Base-by-base conservation (phyloP, 2,888 invertebrate genomes). In the Eupithecia vulgata region DNA sequence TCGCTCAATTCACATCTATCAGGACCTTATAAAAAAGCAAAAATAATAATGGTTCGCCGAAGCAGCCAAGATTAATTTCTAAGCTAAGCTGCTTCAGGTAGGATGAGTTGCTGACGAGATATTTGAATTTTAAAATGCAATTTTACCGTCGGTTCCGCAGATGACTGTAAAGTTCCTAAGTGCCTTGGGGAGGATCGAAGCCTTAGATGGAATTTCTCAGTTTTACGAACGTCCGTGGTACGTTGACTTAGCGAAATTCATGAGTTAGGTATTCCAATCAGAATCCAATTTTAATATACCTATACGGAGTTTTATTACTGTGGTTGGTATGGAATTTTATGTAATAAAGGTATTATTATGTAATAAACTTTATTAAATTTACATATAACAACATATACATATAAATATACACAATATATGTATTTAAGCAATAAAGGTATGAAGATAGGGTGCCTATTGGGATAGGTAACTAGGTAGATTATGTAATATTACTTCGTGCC, bases 91-190 rank as follows among this genome's bases (percentile, higher is more conserved):
- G 12, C 12, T 52, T 21, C 40, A 65, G 37, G 65, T 37, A 40
- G 40, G 37, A 21, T 40, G 65, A 65, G 65, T 7, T 30, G 17
- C 40, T 42, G 21, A 21, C 21, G 48, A 45, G 37, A 65, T 65
- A 40, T 65, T 65, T 13, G 35, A 40, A 65, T 40, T 35, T 65
- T 40, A n/a, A 52, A 52, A 52, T 52, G 52, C 52, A 52, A 52
- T 52, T 21, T 21, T 52, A 52, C 21, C 52, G 21, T 21, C 52
- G 25, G 5, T 12, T 1, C 12, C 57, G 5, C 57, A 52, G 57
- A 25, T 57, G 13, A 57, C 57, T 57, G 25, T 57, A 25, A 25
- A 25, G 25, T 57, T 57, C 57, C 25, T 57, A 5, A 57, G 25
- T 57, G 25, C 57, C 21, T 57, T 25, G 57, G 25, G 48, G 57